Base-by-base conservation (phyloP, 1,140 invertebrate genomes). In the Hypothenemus hampei region DNA sequence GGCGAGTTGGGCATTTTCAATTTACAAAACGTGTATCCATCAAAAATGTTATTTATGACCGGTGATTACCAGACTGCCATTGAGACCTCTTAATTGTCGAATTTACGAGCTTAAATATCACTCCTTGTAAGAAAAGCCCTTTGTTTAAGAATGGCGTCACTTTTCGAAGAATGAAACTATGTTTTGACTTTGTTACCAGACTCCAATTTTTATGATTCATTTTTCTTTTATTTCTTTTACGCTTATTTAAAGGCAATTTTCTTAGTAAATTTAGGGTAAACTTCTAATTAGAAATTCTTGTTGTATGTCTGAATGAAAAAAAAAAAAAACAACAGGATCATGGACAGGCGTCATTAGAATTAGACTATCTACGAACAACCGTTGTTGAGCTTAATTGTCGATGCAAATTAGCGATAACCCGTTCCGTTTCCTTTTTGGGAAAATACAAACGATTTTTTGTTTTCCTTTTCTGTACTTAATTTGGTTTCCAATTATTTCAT, bases 331-430 rank as follows among this genome's bases (percentile, higher is more conserved):
- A 13, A 1, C 8, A 31, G 8, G 8, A 31, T 31, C 26, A 31
- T 31, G 26, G 26, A 8, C 26, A 13, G 13, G 26, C 3, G 26
- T 31, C 26, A 31, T 31, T 31, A 31, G 13, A 31, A 31, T 31
- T 31, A 31, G 26, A 31, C 10, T n/a, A n/a, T n/a, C n/a, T n/a
- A n/a, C n/a, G n/a, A n/a, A n/a, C n/a, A n/a, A n/a, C n/a, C n/a
- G n/a, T n/a, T n/a, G n/a, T 29, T 29, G 26, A n/a, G 1, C 26
- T 16, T 37, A 37, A 37, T 37, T 37, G 1, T 16, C 5, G 36
- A 37, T 37, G 36, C 36, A 37, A 37, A 37, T 37, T 37, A 37
- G 36, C 36, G 36, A 37, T 37, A 37, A 18, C 36, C 26, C 13
- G 26, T 31, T 31, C 26, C 26, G 26, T 31, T 31, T 37, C 36